These are phyloP conservation scores for Oreochromis niloticus DNA, from an alignment of 2,113 vertebrate species.

Conservation along the genomic window DNA sequence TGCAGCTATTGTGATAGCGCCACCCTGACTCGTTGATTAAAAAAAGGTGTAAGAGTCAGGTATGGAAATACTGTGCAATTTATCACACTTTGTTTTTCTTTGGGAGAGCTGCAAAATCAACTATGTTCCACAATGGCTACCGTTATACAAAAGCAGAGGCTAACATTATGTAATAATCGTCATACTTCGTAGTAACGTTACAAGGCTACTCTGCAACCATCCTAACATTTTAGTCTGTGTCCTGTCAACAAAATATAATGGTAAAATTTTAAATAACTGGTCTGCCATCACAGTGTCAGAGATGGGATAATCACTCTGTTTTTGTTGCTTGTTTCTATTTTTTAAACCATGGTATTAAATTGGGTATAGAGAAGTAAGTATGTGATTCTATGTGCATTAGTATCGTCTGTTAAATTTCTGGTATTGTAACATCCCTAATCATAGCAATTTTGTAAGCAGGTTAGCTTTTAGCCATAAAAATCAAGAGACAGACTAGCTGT, in stretches of 20 bases:
- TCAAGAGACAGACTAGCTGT: neutral
- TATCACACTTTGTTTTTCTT: neutral
- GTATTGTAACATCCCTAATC: neutral
- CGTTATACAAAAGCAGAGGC: neutral
- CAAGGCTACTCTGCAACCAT: neutral
- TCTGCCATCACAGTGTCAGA: neutral
- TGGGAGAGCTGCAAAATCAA: neutral
- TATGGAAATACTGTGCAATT: neutral
- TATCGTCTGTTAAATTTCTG: neutral
- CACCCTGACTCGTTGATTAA: neutral
- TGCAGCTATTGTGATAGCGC: neutral
- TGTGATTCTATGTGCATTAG: neutral
- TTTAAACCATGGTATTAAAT: neutral
- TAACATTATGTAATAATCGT: neutral
- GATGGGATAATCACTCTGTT: neutral
- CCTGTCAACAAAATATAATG: neutral
- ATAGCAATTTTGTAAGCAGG: neutral
- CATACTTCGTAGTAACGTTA: neutral
- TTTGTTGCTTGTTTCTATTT: neutral
- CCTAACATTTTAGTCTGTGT: neutral
- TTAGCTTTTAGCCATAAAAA: neutral
- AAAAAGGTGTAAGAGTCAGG: neutral
- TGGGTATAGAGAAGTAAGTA: neutral
- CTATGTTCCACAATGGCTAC: neutral
- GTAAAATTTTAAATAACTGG: neutral